phyloP scores from a whole-genome alignment of 2,113 vertebrate genomes.

The Aplodontia rufa region DNA sequence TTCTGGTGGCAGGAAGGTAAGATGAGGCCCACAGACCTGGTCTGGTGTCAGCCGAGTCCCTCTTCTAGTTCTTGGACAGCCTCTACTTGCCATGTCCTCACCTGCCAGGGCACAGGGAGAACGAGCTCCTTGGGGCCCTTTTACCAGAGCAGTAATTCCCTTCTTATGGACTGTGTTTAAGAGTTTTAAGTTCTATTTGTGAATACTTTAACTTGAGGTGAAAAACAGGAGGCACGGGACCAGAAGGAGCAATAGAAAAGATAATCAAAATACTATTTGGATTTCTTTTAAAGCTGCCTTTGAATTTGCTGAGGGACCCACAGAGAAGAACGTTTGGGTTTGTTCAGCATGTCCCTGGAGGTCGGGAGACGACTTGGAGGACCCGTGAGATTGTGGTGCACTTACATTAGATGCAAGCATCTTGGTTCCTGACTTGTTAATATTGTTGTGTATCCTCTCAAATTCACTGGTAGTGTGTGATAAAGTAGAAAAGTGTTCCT shows the following conservation, averaged over 20 bases:
- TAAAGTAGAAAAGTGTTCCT: constrained; percentile 21
- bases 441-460: not conserved
- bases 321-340: not conserved
- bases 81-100: not conserved
- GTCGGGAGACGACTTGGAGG: not conserved
- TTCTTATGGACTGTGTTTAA: no score
- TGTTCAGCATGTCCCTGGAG: not conserved
- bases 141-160: no score
- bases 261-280: not conserved
- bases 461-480: not conserved
- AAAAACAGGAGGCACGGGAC: not conserved
- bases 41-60: not conserved
- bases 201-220: not conserved
- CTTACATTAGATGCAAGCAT: fast-evolving
- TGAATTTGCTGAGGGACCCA: not conserved
- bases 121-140: not conserved
- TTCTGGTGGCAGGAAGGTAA: not conserved
- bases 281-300: not conserved
- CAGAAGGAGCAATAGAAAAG: not conserved
- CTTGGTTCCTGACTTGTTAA: not conserved
- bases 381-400: fast-evolving
- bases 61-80: fast-evolving
- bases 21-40: not conserved
- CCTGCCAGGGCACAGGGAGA: not conserved
- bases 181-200: not conserved